Percentiles rank a stretch among this genome's conserved stretches.
These are phyloP conservation scores for Pinna nobilis DNA, from an alignment of 1,140 invertebrate species.

Conservation along the genomic window DNA sequence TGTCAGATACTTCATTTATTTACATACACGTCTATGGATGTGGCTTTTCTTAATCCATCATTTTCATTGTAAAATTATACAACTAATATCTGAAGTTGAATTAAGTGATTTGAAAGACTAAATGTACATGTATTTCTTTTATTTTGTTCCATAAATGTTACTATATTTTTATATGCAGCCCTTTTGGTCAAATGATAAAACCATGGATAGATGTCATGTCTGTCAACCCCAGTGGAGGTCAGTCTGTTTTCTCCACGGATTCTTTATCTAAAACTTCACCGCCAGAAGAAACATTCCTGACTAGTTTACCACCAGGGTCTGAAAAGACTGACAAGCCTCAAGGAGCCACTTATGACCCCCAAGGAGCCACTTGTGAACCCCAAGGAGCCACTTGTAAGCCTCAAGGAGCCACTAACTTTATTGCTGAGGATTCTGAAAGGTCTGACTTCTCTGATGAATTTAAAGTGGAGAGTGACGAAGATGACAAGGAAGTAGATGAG, in stretches of 20 bases:
- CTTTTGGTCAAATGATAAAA: conserved; percentile 71
- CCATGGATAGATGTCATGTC: conserved; percentile 69
- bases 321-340: not conserved
- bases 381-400: not conserved
- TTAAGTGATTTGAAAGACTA: not conserved
- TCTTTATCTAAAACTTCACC: not conserved
- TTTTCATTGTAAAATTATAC: not conserved
- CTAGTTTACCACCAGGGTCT: no score
- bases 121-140: not conserved
- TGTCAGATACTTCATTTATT: no score
- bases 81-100: not conserved
- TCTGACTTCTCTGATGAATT: not conserved
- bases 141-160: not conserved
- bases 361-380: not conserved
- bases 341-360: not conserved
- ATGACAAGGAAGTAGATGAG: conserved; percentile 17
- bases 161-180: conserved; percentile 45
- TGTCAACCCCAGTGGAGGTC: conserved; percentile 64
- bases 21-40: no score
- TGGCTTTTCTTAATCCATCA: no score
- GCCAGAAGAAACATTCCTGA: conserved; percentile 17
- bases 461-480: conserved; percentile 7
- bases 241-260: conserved; percentile 51
- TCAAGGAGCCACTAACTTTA: not conserved
- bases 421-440: not conserved